These are phyloP conservation scores for Acinonyx jubatus DNA, from an alignment of 2,113 vertebrate species.

Conservation along the genomic window DNA sequence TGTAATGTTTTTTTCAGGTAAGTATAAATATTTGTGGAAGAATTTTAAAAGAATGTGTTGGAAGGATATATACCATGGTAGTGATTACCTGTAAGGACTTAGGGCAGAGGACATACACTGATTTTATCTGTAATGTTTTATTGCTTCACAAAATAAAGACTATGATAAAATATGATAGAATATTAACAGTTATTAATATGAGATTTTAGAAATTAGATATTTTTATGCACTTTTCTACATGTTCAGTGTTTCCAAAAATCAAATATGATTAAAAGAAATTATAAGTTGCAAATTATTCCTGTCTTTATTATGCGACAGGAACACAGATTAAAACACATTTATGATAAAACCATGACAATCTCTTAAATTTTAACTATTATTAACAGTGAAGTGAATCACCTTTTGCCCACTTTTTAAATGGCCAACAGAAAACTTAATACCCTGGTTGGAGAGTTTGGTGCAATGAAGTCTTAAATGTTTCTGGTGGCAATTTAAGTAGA, in stretches of 20 bases:
- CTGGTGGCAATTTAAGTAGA: not conserved
- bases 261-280: constrained; percentile 44
- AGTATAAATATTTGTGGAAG: constrained; percentile 3
- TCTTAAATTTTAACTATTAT: constrained; percentile 11
- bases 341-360: not conserved
- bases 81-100: not conserved
- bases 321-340: constrained; percentile 11
- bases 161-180: not conserved
- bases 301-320: not conserved
- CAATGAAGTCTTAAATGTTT: not conserved
- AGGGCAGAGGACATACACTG: not conserved
- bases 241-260: constrained; percentile 43
- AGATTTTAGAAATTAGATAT: not conserved
- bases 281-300: not conserved
- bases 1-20: not conserved
- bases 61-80: not conserved
- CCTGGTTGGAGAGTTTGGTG: not conserved
- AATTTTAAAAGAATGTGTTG: not conserved
- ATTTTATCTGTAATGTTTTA: constrained; percentile 15
- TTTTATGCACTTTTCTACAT: not conserved
- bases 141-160: constrained; percentile 5
- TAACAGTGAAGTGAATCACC: not conserved
- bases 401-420: not conserved
- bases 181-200: not conserved
- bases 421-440: not conserved